Base-by-base conservation (phyloP, 2,113 vertebrate species). In the Origma solitaria region DNA sequence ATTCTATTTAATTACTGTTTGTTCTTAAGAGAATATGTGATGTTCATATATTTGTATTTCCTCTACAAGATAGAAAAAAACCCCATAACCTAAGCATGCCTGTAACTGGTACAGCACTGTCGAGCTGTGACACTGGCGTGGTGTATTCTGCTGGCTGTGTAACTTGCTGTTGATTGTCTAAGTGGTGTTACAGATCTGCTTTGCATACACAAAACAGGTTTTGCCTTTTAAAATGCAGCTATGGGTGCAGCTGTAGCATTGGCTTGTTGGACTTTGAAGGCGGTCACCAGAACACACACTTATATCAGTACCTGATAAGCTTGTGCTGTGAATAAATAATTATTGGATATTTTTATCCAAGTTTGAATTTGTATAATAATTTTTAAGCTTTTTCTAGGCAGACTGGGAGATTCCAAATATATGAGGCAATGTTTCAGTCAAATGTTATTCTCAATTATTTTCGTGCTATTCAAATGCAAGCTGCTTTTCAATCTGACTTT, bases 31-130 rank as follows among this genome's bases (percentile, higher is more conserved):
- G 76, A 83, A 54, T 81, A 57, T 49, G 44, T 2, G 3, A 90
- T 60, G 82, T 85, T 90, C 38, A 38, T 94, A 51, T 86, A 73
- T 92, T 94, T 95, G 82, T 95, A 82, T 90, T 94, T 92, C 86
- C 83, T 94, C 50, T 90, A 18, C 35, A 44, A 60, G 37, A 54
- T 37, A 58, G 79, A 66, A 56, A 84, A 88, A 76, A 69, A 35
- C 16, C 44, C 44, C 20, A 17, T 78, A 53, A 54, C 50, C 56
- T 40, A 8, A 50, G 42, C 79, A 77, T 83, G 64, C 68, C 66
- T 70, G 71, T 73, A 70, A 66, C 64, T 77, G 73, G 61, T 82
- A 50, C 37, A 86, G 95, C 70, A 19, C 22, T 85, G 62, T 75
- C 61, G 77, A 79, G 51, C 37, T 31, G 68, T 77, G 77, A 60